A percentile compares a stretch with the other conserved stretches of the same genome.
These are phyloP conservation scores for Lethrus apterus DNA, from an alignment of 1,140 invertebrate genomes.

Conservation along the genomic window DNA sequence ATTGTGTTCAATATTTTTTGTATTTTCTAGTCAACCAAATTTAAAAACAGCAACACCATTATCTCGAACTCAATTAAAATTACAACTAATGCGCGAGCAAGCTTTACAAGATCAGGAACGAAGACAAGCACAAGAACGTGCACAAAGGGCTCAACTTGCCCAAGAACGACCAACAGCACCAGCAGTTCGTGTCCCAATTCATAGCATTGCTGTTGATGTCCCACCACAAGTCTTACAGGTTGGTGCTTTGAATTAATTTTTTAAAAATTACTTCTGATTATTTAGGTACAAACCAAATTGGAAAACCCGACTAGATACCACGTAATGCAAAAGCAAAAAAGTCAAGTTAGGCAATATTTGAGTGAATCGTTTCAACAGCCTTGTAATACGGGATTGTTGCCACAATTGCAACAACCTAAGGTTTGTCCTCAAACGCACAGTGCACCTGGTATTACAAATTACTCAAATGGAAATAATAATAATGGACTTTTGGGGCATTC, in stretches of 20 bases:
- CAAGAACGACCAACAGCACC: slow-evolving; percentile 46
- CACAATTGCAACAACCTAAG: slow-evolving; percentile 23
- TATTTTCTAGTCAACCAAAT: slow-evolving; percentile 68
- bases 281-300: slow-evolving; percentile 71
- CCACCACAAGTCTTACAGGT: slow-evolving; percentile 75
- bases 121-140: slow-evolving; percentile 44
- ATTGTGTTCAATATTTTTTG: slow-evolving; percentile 18
- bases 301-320: slow-evolving; percentile 89
- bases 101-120: slow-evolving; percentile 64
- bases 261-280: too few relatives aligned
- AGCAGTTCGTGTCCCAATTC: slow-evolving; percentile 48
- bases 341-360: slow-evolving; percentile 78
- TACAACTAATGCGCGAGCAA: slow-evolving; percentile 79
- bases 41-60: slow-evolving; percentile 73
- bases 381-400: slow-evolving; percentile 21
- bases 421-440: slow-evolving; percentile 38
- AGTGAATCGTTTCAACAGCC: slow-evolving; percentile 63
- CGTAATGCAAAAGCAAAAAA: slow-evolving; percentile 82
- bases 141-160: slow-evolving; percentile 33
- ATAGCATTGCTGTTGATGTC: slow-evolving; percentile 60
- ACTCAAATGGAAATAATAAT: slow-evolving; percentile 5
- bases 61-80: slow-evolving; percentile 75
- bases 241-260: slow-evolving; percentile 20
- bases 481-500: slow-evolving; percentile 1
- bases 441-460: slow-evolving; percentile 31